Base-by-base conservation (phyloP, 1,140 invertebrate genomes). In the Gryon sp. region DNA sequence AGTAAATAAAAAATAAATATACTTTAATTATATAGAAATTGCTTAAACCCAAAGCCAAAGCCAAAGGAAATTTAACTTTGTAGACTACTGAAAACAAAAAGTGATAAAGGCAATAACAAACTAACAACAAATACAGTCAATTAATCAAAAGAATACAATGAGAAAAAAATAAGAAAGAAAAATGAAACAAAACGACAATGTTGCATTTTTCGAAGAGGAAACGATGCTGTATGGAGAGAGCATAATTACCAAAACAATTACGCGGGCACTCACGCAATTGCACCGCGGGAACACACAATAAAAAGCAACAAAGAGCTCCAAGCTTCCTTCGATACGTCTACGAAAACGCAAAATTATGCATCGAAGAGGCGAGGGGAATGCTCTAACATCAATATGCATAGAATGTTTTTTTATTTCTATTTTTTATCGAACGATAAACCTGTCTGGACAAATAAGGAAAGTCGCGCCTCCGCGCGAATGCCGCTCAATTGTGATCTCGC, bases 391-490 rank as follows among this genome's bases (percentile, higher is more conserved):
- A 62, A 45, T 59, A 60, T 63, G 24, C 32, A 63, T 28, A 12
- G 41, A n/a, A n/a, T n/a, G 11, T 43, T 48, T 66, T 52, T 45
- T 28, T 26, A 1, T 53, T 20, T 26, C 5, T 4, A 22, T 60
- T 52, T 73, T 73, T 53, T 55, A 26, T 40, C 34, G 63, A 80
- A 75, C 75, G 68, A 78, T 76, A 79, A 82, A 72, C 70, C 53
- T 65, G 75, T 52, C 68, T 52, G 55, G 59, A 78, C 79, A 80
- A 79, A 82, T 80, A 80, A 82, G 81, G 81, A 80, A 79, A 77
- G 60, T 78, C 70, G 76, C 68, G 74, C 70, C 55, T 73, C 68
- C 69, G 38, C 52, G 28, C 38, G 28, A 62, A 55, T 63, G 32
- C 65, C 48, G 38, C 55, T 20, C 32, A 7, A 22, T 40, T 24